Evolutionary conservation across 2,113 vertebrate genomes (phyloP).

Genomic region (Microtus ochrogaster): DNA sequence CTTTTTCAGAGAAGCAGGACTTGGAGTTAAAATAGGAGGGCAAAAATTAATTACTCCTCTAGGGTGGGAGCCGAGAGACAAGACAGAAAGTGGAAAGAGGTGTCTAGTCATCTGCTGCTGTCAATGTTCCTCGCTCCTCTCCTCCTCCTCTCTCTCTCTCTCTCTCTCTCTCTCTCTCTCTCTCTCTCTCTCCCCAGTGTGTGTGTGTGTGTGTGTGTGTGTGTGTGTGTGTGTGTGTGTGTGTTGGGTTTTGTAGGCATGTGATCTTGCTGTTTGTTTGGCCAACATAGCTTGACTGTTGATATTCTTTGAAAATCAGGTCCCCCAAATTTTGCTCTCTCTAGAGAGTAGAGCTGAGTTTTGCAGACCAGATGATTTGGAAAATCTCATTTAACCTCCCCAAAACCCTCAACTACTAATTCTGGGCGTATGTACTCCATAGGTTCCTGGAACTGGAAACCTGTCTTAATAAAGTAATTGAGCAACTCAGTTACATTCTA

Average conservation of each 20-base stretch:
- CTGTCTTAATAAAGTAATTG: not conserved
- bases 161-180: not conserved
- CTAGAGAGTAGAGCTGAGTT: not conserved
- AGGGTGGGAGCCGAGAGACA: not conserved
- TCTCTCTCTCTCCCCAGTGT: not conserved
- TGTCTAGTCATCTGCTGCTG: not conserved
- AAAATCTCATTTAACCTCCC: not conserved
- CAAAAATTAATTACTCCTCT: not conserved
- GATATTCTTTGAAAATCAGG: too few relatives aligned
- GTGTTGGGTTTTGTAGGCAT: not conserved
- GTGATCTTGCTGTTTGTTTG: not conserved
- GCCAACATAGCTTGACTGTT: too few relatives aligned
- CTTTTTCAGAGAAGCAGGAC: not conserved
- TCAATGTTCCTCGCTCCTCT: not conserved
- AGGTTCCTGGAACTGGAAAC: not conserved
- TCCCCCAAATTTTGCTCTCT: not conserved
- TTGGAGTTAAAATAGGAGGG: not conserved
- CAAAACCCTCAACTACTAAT: not conserved
- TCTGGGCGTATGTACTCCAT: not conserved
- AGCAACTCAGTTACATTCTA: not conserved
- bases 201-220: not conserved
- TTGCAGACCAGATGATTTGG: not conserved
- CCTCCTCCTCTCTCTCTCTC: not conserved
- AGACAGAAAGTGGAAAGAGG: not conserved
- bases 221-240: not conserved